Base-by-base conservation (phyloP, 2,113 vertebrate species). In the Grallaria varia region DNA sequence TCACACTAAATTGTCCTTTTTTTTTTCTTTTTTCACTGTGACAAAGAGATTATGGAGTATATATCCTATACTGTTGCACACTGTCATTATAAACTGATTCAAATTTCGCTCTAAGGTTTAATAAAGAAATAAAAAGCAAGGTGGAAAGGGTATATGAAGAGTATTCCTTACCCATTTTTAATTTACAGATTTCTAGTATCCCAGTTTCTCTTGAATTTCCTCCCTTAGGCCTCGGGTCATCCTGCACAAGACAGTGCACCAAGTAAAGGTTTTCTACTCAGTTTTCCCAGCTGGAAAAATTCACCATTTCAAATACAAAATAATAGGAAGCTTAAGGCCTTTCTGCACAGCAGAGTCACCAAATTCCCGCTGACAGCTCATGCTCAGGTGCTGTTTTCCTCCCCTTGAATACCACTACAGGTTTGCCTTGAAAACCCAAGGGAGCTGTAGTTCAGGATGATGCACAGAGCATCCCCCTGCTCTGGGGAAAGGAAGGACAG, bases 281-380 rank as follows among this genome's bases (percentile, higher is more conserved):
- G 10, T 39, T 73, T 77, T 89, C 31, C 31, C 37, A 87, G 0
- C 1, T 20, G 49, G 33, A 35, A 76, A 89, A 86, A 56, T 9
- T 7, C 9, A 50, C 4, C 1, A 2, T 20, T 67, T 20, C 39
- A 79, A 71, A 60, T 13, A 58, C 16, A 73, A 84, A 75, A 31
- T 15, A 67, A 22, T 0, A 53, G 16, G 7, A 50, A 77, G 64
- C 25, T 59, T 23, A 44, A 13, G 24, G n/a, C 10, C 23, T 72
- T 83, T 39, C 22, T 47, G 53, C 0, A 0, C 13, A n/a, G 8
- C 17, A 63, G 1, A 2, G 22, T 52, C 24, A 31, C 20, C 24
- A 52, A 0, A 25, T 72, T 60, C 49, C 8, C 25, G 62, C 39
- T 45, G n/a, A 60, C 27, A 80, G 23, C 23, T 84, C 14, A 12